Evolutionary conservation across 64 coral and sea anemone species (phyloP).

Genomic region (Dendrophyllia cribrosa): DNA sequence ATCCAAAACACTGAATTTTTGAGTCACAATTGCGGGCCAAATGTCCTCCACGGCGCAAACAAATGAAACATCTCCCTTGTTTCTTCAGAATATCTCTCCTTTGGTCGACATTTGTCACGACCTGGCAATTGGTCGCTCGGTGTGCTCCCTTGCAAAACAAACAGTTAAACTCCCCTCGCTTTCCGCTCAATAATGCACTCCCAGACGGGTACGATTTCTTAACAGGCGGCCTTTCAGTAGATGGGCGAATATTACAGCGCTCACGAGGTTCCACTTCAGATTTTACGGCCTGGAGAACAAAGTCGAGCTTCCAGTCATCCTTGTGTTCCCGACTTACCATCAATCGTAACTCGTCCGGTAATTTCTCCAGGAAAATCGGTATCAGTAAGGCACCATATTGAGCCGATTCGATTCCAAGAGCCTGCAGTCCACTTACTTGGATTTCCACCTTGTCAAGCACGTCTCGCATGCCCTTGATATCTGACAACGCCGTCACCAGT

Average conservation of each 20-base stretch:
- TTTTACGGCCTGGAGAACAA: background rate
- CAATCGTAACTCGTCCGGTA: conserved; percentile 44
- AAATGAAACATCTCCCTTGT: background rate
- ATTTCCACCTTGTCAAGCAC: conserved; percentile 44
- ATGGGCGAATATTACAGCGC: background rate
- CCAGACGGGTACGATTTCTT: background rate
- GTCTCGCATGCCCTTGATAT: conserved; percentile 44
- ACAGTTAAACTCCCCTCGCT: background rate
- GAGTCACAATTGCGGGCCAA: no score
- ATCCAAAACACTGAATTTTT: no score
- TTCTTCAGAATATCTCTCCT: no score
- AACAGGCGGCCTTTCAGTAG: background rate
- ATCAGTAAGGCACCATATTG: conserved; percentile 44
- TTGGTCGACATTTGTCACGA: background rate
- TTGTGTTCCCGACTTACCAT: conserved; percentile 18
- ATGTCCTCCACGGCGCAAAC: no score
- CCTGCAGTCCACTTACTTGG: conserved; percentile 24
- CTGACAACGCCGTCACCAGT: background rate
- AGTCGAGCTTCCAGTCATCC: background rate
- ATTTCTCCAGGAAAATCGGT: conserved; percentile 43
- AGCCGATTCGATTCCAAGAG: conserved; percentile 30
- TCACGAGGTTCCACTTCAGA: background rate
- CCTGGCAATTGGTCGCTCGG: background rate
- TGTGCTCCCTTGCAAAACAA: background rate
- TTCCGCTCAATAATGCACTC: conserved; percentile 1